These are phyloP conservation scores for Carposina sasakii DNA, from an alignment of 1,140 invertebrate species.

Conservation along the genomic window DNA sequence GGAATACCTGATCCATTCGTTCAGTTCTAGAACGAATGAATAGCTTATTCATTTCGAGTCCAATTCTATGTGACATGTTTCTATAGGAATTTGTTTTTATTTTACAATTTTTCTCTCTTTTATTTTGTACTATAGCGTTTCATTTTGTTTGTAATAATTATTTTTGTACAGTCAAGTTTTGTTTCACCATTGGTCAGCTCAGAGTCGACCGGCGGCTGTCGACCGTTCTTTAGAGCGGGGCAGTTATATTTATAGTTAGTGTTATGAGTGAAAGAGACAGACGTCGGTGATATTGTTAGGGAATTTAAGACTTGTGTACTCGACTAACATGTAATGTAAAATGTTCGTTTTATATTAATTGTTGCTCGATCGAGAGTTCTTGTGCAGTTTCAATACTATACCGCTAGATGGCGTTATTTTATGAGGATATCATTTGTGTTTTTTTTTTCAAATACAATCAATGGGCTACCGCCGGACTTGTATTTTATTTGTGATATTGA, in stretches of 20 bases:
- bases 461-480: slow-evolving; percentile 22
- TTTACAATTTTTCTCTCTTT: slow-evolving; percentile 27
- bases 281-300: background rate
- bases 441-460: background rate
- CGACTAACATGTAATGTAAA: no score
- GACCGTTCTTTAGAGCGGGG: no score
- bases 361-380: background rate
- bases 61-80: no score
- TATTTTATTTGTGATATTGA: slow-evolving; percentile 66
- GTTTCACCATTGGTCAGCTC: slow-evolving; percentile 31
- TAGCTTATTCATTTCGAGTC: no score
- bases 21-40: no score
- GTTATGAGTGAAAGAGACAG: background rate
- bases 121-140: slow-evolving; percentile 49
- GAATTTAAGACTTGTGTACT: no score
- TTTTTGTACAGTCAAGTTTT: slow-evolving; percentile 45
- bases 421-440: no score
- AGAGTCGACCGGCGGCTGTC: slow-evolving; percentile 6
- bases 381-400: background rate
- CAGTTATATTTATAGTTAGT: background rate
- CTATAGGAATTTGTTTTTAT: slow-evolving; percentile 32
- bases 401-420: no score
- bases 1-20: no score
- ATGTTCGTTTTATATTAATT: background rate
- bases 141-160: slow-evolving; percentile 34